Percentiles rank a stretch among this genome's conserved stretches.
phyloP scores from a whole-genome alignment of 2,113 vertebrate species.

The Piprites chloris region DNA sequence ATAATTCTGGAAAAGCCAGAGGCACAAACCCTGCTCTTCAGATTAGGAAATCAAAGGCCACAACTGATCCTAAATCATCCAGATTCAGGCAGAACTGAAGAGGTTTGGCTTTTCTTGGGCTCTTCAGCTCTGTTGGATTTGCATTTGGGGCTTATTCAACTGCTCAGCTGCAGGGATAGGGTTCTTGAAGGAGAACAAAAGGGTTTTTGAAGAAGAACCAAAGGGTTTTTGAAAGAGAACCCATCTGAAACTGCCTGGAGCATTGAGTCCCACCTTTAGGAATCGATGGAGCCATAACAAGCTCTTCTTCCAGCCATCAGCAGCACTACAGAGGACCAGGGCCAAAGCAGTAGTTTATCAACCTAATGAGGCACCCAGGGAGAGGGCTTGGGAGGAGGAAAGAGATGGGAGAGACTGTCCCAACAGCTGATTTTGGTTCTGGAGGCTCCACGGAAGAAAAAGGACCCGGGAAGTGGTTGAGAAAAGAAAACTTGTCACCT shows the following conservation, averaged over 20 bases:
- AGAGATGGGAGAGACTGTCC: neutral
- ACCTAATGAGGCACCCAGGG: neutral
- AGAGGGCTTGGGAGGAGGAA: neutral
- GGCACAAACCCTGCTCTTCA: neutral
- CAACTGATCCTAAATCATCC: neutral
- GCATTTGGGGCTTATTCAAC: neutral
- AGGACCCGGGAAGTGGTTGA: neutral
- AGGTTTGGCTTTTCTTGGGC: neutral
- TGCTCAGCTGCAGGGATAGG: neutral
- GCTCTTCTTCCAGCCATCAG: rapidly evolving
- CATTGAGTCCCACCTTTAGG: neutral
- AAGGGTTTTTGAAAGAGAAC: neutral
- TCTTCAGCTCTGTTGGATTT: neutral
- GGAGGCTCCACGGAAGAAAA: neutral
- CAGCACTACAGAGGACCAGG: rapidly evolving
- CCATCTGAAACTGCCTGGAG: neutral
- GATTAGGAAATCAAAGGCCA: neutral
- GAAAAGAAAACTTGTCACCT: neutral
- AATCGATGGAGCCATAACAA: neutral
- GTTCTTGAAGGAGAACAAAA: neutral
- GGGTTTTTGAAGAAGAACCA: neutral
- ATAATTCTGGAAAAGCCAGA: neutral
- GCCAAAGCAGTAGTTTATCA: slow-evolving; percentile 1
- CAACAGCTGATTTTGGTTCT: neutral
- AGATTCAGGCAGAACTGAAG: neutral